Conservation (phyloP, 2,888 invertebrate genomes). For the Spisula subtruncata region DNA sequence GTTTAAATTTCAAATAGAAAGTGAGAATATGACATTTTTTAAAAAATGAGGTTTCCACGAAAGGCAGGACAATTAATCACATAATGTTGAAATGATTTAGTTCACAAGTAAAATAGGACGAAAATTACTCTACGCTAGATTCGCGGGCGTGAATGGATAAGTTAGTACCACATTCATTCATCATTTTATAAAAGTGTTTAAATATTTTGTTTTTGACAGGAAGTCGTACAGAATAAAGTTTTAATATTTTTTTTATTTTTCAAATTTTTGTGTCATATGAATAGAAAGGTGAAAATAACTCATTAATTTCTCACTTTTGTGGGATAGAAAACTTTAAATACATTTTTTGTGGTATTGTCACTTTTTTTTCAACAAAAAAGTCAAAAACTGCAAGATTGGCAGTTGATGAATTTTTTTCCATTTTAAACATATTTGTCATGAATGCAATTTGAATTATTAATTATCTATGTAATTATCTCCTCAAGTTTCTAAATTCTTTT, state of each 20-base stretch:
- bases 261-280: not conserved
- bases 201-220: slow-evolving; percentile 24
- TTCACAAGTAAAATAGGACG: not conserved
- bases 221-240: not conserved
- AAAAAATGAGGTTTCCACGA: slow-evolving; percentile 48
- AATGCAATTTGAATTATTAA: not conserved
- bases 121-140: not conserved
- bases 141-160: not conserved
- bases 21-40: slow-evolving; percentile 51
- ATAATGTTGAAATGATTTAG: slow-evolving; percentile 16
- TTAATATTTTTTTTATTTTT: not conserved
- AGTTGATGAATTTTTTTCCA: not conserved
- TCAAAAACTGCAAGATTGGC: not conserved
- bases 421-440: not conserved
- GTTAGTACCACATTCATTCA: not conserved
- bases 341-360: not conserved
- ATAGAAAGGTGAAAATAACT: not conserved
- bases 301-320: slow-evolving; percentile 17
- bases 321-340: slow-evolving; percentile 18
- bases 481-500: not conserved
- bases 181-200: not conserved
- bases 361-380: not conserved
- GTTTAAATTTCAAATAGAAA: slow-evolving; percentile 66
- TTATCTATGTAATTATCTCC: not conserved
- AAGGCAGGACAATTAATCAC: slow-evolving; percentile 50